Conservation (phyloP, 2,888 invertebrate genomes). For the Torymus tubicola region DNA sequence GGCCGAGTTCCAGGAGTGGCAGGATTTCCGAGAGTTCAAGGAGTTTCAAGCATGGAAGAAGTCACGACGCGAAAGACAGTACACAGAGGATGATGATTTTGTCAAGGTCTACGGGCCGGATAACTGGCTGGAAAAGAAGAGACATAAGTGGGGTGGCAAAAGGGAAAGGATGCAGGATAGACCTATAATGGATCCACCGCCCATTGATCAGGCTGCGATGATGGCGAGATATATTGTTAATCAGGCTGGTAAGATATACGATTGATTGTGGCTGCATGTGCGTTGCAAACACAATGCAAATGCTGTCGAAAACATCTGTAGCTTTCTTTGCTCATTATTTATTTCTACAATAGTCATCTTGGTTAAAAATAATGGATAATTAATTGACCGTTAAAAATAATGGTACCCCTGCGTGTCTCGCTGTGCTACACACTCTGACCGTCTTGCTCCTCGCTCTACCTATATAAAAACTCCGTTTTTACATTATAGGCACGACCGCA, state of each 20-base stretch:
- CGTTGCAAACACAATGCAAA: too few species aligned
- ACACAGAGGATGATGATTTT: neutral
- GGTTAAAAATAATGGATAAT: too few species aligned
- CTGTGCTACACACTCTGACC: too few species aligned
- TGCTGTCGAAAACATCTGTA: neutral
- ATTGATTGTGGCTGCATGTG: too few species aligned
- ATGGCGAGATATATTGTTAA: constrained; percentile 87
- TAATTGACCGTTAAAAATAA: too few species aligned
- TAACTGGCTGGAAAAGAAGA: neutral
- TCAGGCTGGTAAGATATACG: constrained; percentile 79
- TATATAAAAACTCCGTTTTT: too few species aligned
- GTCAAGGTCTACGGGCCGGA: neutral
- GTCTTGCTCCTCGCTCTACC: too few species aligned
- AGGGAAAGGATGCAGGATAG: neutral
- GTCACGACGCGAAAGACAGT: neutral
- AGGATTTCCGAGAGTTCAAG: constrained; percentile 57
- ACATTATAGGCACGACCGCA: too few species aligned
- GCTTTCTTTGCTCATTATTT: too few species aligned
- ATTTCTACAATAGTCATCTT: too few species aligned
- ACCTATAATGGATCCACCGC: constrained; percentile 78
- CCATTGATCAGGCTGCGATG: constrained; percentile 80
- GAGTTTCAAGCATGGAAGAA: constrained; percentile 54
- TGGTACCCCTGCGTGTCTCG: too few species aligned
- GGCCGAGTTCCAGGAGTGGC: constrained; percentile 43
- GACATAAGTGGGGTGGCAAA: constrained; percentile 15